Percentiles rank a stretch among this genome's conserved stretches.
phyloP scores from a whole-genome alignment of 2,113 vertebrate species.

The Sander lucioperca region DNA sequence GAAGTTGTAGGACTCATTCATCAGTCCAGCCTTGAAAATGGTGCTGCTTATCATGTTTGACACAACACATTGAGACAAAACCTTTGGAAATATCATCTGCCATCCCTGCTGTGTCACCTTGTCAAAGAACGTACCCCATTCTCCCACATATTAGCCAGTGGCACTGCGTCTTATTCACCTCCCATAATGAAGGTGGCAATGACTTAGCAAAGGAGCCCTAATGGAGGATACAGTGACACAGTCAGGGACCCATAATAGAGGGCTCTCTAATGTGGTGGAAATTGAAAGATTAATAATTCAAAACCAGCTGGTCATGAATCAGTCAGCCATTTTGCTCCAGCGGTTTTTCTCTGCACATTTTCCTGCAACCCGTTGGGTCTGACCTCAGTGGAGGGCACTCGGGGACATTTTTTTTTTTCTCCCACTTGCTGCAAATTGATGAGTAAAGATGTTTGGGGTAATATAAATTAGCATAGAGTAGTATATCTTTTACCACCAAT shows the following conservation, averaged over 20 bases:
- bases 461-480: conserved; percentile 53
- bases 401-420: conserved; percentile 2
- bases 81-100: conserved; percentile 66
- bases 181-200: conserved; percentile 72
- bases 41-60: conserved; percentile 62
- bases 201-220: conserved; percentile 76
- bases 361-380: conserved; percentile 58
- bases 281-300: conserved; percentile 99
- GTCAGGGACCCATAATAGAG: conserved; percentile 84
- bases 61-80: conserved; percentile 61
- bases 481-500: conserved; percentile 47
- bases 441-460: conserved; percentile 61
- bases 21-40: conserved; percentile 58
- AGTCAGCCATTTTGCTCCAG: conserved; percentile 81
- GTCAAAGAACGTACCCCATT: conserved; percentile 33
- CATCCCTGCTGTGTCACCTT: conserved; percentile 74
- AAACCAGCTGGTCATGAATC: conserved; percentile 91
- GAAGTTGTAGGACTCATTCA: conserved; percentile 56
- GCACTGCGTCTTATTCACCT: conserved; percentile 59
- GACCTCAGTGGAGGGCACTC: conserved; percentile 71
- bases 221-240: conserved; percentile 77
- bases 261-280: conserved; percentile 89
- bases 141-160: conserved; percentile 61
- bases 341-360: conserved; percentile 70
- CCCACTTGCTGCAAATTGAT: conserved; percentile 41